Conservation (phyloP, 2,888 invertebrate genomes). For the Odontocolon sp. region DNA sequence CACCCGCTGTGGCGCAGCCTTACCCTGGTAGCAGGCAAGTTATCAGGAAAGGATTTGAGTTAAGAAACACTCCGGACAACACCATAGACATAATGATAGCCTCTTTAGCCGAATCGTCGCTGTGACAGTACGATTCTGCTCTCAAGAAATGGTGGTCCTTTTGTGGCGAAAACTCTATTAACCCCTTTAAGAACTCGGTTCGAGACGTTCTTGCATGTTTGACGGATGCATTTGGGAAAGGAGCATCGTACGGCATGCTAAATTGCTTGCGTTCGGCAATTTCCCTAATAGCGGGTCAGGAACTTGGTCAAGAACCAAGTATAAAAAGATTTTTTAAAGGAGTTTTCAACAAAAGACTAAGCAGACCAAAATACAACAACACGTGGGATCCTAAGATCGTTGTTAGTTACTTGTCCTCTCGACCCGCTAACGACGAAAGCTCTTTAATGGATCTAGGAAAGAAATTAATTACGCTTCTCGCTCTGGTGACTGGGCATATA, state of each 20-base stretch:
- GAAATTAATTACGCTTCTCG: conserved; percentile 20
- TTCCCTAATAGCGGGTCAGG: conserved; percentile 26
- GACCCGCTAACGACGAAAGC: neutral
- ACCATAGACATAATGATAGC: neutral
- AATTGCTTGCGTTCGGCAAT: conserved; percentile 43
- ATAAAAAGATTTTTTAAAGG: conserved; percentile 60
- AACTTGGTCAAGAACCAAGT: conserved; percentile 46
- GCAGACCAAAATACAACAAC: conserved; percentile 63
- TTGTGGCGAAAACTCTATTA: neutral
- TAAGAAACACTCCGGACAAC: neutral
- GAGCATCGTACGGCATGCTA: conserved; percentile 24
- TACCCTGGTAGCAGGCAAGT: conserved; percentile 57
- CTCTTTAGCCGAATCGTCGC: conserved; percentile 6
- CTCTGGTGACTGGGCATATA: conserved; percentile 43
- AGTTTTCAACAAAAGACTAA: conserved; percentile 63
- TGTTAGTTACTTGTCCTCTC: conserved; percentile 17
- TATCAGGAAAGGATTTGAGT: conserved; percentile 56
- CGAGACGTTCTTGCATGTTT: conserved; percentile 37
- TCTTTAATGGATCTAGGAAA: neutral
- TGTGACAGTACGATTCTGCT: conserved; percentile 20
- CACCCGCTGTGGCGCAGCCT: conserved; percentile 52
- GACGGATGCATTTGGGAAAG: conserved; percentile 20
- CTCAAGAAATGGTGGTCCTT: conserved; percentile 16
- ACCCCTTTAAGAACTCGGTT: conserved; percentile 1
- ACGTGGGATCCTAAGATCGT: conserved; percentile 66